Evolutionary conservation across 2,888 invertebrate genomes (phyloP), one percentile per base, ranked within the genome.

Genomic region (Luffia ferchaultella): DNA sequence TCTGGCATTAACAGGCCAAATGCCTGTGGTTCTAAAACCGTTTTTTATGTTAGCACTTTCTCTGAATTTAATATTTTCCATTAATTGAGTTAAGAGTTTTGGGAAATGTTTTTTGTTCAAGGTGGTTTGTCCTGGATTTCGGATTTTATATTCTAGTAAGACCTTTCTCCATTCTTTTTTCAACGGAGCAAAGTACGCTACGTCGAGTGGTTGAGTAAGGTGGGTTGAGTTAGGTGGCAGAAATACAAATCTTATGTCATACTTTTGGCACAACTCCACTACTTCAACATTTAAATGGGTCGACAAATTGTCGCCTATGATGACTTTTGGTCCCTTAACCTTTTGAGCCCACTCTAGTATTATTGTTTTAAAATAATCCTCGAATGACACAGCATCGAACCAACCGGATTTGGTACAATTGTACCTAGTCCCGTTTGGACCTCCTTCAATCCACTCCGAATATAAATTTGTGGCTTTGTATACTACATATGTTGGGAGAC

Each of bases 211-310:
- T n/a, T n/a, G n/a, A n/a, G n/a, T n/a, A n/a, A n/a, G n/a, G n/a
- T 60, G 60, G 1, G 57, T 58, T 1, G 58, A 56, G 1, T 50
- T 57, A 12, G 57, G 49, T 17, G 60, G 57, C 5, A 60, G 30
- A 20, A 57, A 58, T 5, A 56, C 53, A 40, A 49, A 49, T 2
- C 12, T 2, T 16, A 49, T 49, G 15, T 49, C 5, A 20, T 49
- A 16, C 18, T 44, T 5, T 17, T 44, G 20, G 16, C 49, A 49
- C 2, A 49, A 18, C 44, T 55, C 45, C 1, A 60, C 20, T 1
- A 59, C 49, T 48, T 53, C 45, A 20, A 53, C 46, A 19, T 53
- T 57, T 5, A 61, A 30, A 43, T 62, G 61, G 7, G 54, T 55
- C 41, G 57, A 56, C 43, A 57, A 53, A 49, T 58, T 57, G 9